These are phyloP conservation scores for Staurois parvus DNA, from an alignment of 2,797 vertebrate species.

Conservation along the genomic window DNA sequence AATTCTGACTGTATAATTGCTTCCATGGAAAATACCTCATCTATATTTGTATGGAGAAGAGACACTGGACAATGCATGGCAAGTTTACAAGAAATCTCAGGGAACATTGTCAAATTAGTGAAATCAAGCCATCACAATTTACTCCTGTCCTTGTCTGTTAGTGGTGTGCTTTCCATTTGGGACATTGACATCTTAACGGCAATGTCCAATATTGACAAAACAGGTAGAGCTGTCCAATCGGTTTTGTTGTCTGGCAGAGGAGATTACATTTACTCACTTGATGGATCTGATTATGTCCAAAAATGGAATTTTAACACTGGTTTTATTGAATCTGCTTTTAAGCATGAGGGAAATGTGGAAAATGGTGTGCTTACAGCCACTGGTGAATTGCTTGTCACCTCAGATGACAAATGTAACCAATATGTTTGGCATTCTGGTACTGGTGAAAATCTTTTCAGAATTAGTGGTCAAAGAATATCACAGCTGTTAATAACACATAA, in stretches of 20 bases:
- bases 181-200: constrained; percentile 99
- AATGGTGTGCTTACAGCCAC: constrained; percentile 95
- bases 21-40: constrained; percentile 98
- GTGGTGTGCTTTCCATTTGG: constrained; percentile 97
- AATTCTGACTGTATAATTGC: constrained; percentile 97
- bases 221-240: constrained; percentile 92
- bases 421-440: constrained; percentile 96
- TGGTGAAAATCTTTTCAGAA: constrained; percentile 96
- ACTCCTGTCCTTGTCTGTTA: constrained; percentile 94
- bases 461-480: constrained; percentile 95
- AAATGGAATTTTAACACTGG: constrained; percentile 98
- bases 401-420: constrained; percentile 96
- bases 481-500: constrained; percentile 98
- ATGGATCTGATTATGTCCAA: constrained; percentile 94
- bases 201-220: constrained; percentile 99
- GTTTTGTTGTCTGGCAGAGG: constrained; percentile 91
- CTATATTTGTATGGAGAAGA: constrained; percentile 97
- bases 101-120: constrained; percentile 95
- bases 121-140: constrained; percentile 97
- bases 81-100: constrained; percentile 96
- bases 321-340: constrained; percentile 96
- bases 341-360: constrained; percentile 94
- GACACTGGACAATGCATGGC: constrained; percentile 98
- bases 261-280: constrained; percentile 94
- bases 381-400: constrained; percentile 95